These are phyloP conservation scores for Ferrisia virgata DNA, from an alignment of 2,888 invertebrate species.

Conservation along the genomic window DNA sequence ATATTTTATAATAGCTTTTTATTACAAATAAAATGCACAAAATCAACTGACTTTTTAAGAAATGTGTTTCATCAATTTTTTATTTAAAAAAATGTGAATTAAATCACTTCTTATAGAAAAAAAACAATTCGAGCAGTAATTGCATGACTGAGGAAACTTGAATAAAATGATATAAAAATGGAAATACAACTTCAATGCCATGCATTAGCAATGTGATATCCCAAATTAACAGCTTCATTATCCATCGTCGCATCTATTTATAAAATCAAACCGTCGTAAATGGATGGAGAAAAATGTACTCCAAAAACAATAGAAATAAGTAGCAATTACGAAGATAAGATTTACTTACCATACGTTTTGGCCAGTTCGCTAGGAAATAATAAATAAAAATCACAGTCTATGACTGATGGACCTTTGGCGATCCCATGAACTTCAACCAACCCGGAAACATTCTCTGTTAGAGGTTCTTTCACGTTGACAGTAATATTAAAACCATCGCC, in stretches of 20 bases:
- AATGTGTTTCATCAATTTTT: neutral
- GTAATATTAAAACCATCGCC: conserved; percentile 48
- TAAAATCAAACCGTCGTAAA: neutral
- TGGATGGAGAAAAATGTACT: neutral
- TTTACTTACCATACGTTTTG: conserved; percentile 47
- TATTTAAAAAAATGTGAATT: neutral
- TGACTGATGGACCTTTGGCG: conserved; percentile 46
- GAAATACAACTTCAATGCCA: neutral
- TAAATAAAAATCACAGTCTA: conserved; percentile 49
- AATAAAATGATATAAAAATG: neutral
- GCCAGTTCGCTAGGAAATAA: conserved; percentile 46
- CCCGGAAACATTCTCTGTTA: conserved; percentile 47
- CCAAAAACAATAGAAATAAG: neutral
- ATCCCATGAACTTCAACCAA: conserved; percentile 49
- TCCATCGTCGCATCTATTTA: neutral
- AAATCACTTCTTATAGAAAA: neutral
- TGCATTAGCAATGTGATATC: neutral
- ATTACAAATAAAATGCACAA: conserved; percentile 8
- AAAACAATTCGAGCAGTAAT: neutral
- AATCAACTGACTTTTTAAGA: neutral
- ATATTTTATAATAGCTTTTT: conserved; percentile 26
- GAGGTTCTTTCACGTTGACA: conserved; percentile 46
- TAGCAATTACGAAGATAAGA: too few relatives aligned
- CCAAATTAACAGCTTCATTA: conserved; percentile 26
- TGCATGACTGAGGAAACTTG: neutral